phyloP scores from a whole-genome alignment of 2,888 invertebrate genomes.

The Clusia tigrina region DNA sequence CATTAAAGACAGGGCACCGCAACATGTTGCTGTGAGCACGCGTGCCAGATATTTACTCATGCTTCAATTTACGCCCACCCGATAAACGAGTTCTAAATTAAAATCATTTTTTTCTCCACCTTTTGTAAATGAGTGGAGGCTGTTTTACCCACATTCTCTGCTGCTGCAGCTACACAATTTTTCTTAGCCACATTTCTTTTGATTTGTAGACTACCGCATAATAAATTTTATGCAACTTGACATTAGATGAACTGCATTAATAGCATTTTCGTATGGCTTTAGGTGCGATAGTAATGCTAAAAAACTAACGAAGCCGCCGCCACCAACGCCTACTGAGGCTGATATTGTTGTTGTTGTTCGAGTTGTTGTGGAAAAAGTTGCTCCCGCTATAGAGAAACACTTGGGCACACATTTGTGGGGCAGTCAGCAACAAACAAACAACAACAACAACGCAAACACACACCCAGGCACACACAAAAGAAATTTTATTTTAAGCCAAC shows the following conservation, averaged over 20 bases:
- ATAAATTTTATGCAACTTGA: conserved; percentile 24
- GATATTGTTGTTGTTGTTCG: background rate
- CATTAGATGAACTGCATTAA: conserved; percentile 25
- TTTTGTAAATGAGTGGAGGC: no score
- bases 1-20: background rate
- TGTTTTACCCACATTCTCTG: no score
- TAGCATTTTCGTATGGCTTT: background rate
- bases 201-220: background rate
- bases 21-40: background rate
- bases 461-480: no score
- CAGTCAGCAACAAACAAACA: no score
- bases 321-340: background rate
- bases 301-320: background rate
- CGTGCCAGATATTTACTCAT: background rate
- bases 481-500: background rate
- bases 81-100: no score
- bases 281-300: background rate
- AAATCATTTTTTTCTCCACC: no score
- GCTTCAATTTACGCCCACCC: background rate
- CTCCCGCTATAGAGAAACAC: background rate
- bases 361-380: background rate
- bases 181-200: background rate
- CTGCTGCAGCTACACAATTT: background rate
- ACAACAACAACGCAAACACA: no score
- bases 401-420: background rate